Evolutionary conservation across 2,888 invertebrate genomes (phyloP).

Genomic region (Agonopterix alstromeriana): DNA sequence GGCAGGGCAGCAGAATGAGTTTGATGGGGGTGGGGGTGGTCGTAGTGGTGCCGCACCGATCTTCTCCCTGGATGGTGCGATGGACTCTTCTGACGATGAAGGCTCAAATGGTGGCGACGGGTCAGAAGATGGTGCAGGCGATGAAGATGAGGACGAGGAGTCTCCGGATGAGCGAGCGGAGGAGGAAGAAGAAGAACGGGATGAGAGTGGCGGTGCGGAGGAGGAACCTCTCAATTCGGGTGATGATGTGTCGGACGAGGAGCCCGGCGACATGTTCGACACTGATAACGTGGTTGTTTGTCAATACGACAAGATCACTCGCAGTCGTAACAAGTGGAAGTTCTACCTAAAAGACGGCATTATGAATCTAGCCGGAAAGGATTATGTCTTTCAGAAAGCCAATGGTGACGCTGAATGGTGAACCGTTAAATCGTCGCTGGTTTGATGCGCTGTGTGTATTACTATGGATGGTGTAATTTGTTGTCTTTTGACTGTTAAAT

Average conservation of each 20-base stretch:
- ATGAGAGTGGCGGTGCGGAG: slow-evolving; percentile 79
- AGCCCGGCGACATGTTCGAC: slow-evolving; percentile 96
- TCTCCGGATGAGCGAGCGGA: slow-evolving; percentile 81
- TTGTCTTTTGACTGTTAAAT: slow-evolving; percentile 35
- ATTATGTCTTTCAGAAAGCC: slow-evolving; percentile 99
- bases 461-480: slow-evolving; percentile 47
- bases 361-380: slow-evolving; percentile 98
- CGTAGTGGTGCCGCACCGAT: slow-evolving; percentile 57
- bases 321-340: slow-evolving; percentile 99
- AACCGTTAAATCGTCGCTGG: slow-evolving; percentile 26
- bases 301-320: slow-evolving; percentile 99
- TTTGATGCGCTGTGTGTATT: slow-evolving; percentile 41
- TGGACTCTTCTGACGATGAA: slow-evolving; percentile 85
- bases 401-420: slow-evolving; percentile 99
- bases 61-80: slow-evolving; percentile 78
- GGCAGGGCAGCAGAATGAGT: slow-evolving; percentile 67
- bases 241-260: slow-evolving; percentile 98
- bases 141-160: slow-evolving; percentile 86
- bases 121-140: slow-evolving; percentile 83
- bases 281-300: slow-evolving; percentile 99
- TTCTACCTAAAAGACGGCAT: slow-evolving; percentile 99
- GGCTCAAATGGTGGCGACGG: slow-evolving; percentile 77
- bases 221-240: slow-evolving; percentile 97
- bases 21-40: slow-evolving; percentile 68
- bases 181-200: slow-evolving; percentile 82